Conservation (phyloP, 2,797 vertebrate genomes). For the Luscinia megarhynchos region DNA sequence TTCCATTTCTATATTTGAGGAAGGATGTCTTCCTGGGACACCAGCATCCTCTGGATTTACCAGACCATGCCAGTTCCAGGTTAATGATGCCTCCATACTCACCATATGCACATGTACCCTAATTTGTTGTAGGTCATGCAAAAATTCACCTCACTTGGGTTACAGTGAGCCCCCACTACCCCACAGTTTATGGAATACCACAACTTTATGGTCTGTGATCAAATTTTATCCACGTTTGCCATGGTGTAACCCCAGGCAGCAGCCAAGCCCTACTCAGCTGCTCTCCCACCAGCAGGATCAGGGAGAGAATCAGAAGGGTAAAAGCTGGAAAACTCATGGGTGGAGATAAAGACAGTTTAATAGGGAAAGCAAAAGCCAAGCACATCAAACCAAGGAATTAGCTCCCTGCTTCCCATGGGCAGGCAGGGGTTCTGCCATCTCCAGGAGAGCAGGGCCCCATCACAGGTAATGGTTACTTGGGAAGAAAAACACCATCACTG, state of each 20-base stretch:
- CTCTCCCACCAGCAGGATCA: accelerated
- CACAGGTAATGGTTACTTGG: neutral
- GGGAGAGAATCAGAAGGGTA: neutral
- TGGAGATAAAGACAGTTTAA: neutral
- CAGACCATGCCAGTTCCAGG: neutral
- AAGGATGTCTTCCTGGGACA: neutral
- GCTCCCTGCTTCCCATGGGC: neutral
- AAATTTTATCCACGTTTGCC: neutral
- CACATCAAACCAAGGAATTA: accelerated
- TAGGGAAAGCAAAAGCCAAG: neutral
- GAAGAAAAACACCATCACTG: neutral
- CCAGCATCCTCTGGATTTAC: neutral
- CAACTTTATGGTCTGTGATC: neutral
- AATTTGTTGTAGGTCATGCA: neutral
- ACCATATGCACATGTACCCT: neutral
- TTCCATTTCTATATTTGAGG: neutral
- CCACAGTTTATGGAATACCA: neutral
- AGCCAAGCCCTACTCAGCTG: accelerated
- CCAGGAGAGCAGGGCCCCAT: neutral
- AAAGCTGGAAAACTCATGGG: neutral
- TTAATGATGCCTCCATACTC: neutral
- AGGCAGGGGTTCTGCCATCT: neutral
- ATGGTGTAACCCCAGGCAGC: neutral
- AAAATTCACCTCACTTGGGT: neutral
- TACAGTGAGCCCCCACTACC: neutral